Percentiles rank a stretch among this genome's conserved stretches.
These are phyloP conservation scores for Meandrina meandrites DNA, from an alignment of 92 coral and sea anemone genomes.

Conservation along the genomic window DNA sequence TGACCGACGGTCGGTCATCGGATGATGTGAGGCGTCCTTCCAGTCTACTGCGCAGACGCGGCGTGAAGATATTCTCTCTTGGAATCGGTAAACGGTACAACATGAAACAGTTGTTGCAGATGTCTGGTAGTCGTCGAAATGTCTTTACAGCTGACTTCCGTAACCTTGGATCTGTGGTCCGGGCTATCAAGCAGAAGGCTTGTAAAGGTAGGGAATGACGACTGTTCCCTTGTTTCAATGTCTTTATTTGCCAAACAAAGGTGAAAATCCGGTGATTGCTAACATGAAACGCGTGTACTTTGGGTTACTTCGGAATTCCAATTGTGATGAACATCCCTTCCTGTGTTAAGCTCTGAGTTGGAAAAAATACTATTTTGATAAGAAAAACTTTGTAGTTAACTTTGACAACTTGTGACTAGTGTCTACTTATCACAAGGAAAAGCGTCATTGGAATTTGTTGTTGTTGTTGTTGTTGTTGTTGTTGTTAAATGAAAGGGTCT, in stretches of 20 bases:
- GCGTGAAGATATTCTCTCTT: conserved; percentile 59
- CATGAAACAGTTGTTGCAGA: conserved; percentile 52
- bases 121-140: conserved; percentile 54
- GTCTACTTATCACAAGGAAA: not conserved
- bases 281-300: not conserved
- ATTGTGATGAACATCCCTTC: too few species aligned
- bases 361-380: too few species aligned
- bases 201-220: conserved; percentile 69
- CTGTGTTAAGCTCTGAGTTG: too few species aligned
- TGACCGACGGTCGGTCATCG: conserved; percentile 77
- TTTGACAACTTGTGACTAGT: too few species aligned
- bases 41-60: conserved; percentile 52
- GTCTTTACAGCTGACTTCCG: conserved; percentile 63
- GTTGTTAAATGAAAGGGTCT: not conserved
- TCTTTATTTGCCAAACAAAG: not conserved
- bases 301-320: not conserved
- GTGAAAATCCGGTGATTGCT: not conserved
- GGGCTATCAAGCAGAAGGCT: conserved; percentile 64
- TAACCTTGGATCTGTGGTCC: conserved; percentile 60
- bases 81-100: conserved; percentile 74
- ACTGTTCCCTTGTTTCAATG: not conserved
- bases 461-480: not conserved
- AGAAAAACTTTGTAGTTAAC: too few species aligned
- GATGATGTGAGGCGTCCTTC: conserved; percentile 64
- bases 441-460: not conserved